These are phyloP conservation scores for Campoletis raptor DNA, from an alignment of 2,888 invertebrate genomes.

Conservation along the genomic window DNA sequence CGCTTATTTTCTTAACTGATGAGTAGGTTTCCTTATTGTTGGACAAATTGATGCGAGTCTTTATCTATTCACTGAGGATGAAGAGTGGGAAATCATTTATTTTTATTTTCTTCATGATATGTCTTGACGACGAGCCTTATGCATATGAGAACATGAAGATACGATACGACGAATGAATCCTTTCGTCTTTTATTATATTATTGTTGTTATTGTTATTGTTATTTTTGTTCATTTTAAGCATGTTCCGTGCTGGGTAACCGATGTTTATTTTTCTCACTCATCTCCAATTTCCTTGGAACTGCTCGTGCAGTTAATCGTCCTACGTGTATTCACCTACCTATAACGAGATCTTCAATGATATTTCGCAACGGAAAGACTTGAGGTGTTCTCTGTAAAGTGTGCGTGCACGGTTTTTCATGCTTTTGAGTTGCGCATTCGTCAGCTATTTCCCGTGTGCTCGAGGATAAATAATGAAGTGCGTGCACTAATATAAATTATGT, in stretches of 20 bases:
- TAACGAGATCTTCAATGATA: constrained; percentile 65
- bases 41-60: neutral
- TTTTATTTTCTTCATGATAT: neutral
- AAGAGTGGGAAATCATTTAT: neutral
- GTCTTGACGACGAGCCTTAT: neutral
- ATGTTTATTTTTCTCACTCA: constrained; percentile 56
- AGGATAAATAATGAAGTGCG: constrained; percentile 68
- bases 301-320: constrained; percentile 69
- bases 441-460: constrained; percentile 56
- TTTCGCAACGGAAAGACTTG: constrained; percentile 59
- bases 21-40: neutral
- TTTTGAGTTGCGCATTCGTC: constrained; percentile 52
- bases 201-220: neutral
- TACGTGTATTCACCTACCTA: constrained; percentile 42
- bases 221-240: neutral
- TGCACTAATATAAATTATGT: constrained; percentile 61
- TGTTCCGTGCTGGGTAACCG: constrained; percentile 17
- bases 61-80: neutral
- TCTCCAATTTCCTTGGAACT: constrained; percentile 59
- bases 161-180: no score
- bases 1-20: constrained; percentile 11
- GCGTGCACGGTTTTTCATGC: constrained; percentile 53
- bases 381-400: constrained; percentile 45
- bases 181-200: neutral
- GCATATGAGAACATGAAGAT: neutral